phyloP scores from a whole-genome alignment of 1,140 invertebrate genomes.

The Microplitis mediator region DNA sequence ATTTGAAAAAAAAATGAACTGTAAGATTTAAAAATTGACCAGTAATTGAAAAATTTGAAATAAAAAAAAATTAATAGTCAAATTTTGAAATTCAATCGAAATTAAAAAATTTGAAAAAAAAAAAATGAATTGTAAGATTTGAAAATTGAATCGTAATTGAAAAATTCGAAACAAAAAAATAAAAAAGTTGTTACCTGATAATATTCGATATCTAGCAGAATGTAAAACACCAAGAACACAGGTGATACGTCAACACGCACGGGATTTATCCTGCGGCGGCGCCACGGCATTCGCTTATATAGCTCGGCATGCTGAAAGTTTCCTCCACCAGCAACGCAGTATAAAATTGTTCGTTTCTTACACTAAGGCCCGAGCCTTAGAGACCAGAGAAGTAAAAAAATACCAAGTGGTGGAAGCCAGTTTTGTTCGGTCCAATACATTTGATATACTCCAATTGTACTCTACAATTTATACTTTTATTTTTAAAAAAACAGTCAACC shows the following conservation, averaged over 20 bases:
- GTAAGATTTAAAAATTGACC: not conserved
- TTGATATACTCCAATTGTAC: not conserved
- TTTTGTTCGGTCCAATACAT: not conserved
- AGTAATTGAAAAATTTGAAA: too few species aligned
- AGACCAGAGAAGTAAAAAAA: not conserved
- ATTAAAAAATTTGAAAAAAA: not conserved
- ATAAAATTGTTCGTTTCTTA: not conserved
- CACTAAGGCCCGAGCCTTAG: constrained; percentile 27
- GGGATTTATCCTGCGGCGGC: constrained; percentile 54
- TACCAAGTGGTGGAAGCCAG: constrained; percentile 9
- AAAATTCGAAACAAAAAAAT: too few species aligned
- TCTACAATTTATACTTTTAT: not conserved
- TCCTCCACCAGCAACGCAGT: constrained; percentile 45
- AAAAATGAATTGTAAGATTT: too few species aligned
- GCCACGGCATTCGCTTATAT: constrained; percentile 60
- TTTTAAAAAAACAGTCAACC: not conserved
- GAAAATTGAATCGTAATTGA: not conserved
- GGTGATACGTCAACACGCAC: constrained; percentile 53
- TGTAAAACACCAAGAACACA: constrained; percentile 38
- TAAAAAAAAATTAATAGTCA: too few species aligned
- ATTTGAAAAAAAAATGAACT: not conserved
- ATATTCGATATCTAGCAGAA: not conserved
- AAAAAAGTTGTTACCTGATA: not conserved
- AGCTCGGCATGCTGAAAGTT: constrained; percentile 58
- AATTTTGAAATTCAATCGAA: too few species aligned